Base-by-base conservation (phyloP, 2,888 invertebrate species). In the Lycaena phlaeas region DNA sequence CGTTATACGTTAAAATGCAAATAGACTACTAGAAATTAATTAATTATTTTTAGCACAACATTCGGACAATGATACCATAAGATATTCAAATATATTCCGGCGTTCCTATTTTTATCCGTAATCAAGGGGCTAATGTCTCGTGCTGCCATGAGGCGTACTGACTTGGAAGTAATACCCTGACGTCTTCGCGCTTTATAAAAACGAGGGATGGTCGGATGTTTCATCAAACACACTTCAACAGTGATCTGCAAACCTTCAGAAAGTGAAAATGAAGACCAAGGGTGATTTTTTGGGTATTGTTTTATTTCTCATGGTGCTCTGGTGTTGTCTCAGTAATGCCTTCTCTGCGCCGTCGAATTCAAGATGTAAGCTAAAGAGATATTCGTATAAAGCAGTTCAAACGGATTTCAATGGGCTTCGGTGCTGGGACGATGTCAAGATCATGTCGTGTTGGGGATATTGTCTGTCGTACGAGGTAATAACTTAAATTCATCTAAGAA, bases 391-490 rank as follows among this genome's bases (percentile, higher is more conserved):
- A 43, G 82, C 81, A 1, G 60, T 76, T 59, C 84, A 84, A 51
- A 77, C 71, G 0, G 84, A 84, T 46, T 86, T 87, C 30, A 86
- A 86, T 38, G 92, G 93, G 0, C 86, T 89, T 12, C 86, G 89
- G 38, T 95, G 95, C 64, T 92, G 92, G 90, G 94, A 92, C 53
- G 87, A 87, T 41, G 87, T 95, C 2, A 89, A 89, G 41, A 92
- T 94, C 4, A 87, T 89, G 76, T 91, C 93, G 0, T 95, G 95
- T 61, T 93, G 92, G 90, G 95, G 95, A 36, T 87, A 92, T 38
- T 95, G 95, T 59, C 89, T 93, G 60, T 92, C 94, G 0, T 91
- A 92, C 61, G 94, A 95, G 88, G 94, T 94, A 45, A 26, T 25
- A 29, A 5, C 22, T 22, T n/a, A n/a, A 25, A 9, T 4, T 12